Evolutionary conservation across 2,113 vertebrate species (phyloP).

Genomic region (Panurus biarmicus): DNA sequence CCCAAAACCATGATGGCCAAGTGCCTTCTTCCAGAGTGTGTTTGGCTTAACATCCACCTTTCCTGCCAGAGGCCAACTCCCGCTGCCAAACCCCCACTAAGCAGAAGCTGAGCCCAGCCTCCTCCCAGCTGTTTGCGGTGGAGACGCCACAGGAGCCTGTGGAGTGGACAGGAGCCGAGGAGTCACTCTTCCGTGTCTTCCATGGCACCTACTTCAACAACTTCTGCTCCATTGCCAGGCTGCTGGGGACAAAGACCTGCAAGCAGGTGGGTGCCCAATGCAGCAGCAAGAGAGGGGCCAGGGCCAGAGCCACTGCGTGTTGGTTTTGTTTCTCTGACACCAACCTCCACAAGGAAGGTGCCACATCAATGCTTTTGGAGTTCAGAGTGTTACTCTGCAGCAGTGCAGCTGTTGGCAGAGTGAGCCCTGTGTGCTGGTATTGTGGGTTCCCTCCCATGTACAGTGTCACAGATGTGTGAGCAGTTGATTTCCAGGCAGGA

Average conservation of each 20-base stretch:
- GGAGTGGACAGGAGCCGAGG: conserved; percentile 90
- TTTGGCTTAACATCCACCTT: background rate
- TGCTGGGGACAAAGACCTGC: conserved; percentile 94
- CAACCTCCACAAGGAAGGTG: accelerated
- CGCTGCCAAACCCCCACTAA: conserved; percentile 93
- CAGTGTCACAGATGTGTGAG: background rate
- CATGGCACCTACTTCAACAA: conserved; percentile 99
- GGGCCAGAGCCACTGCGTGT: background rate
- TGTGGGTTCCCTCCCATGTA: accelerated
- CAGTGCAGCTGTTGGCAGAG: background rate
- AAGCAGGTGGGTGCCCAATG: conserved; percentile 77
- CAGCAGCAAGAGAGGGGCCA: background rate
- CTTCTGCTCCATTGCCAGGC: conserved; percentile 95
- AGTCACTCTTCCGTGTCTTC: conserved; percentile 94
- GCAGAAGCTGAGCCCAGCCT: conserved; percentile 78
- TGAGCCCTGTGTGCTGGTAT: accelerated
- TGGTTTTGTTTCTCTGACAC: background rate
- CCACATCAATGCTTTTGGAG: background rate
- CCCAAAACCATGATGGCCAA: background rate
- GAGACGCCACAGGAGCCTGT: conserved; percentile 71
- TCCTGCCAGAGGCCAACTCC: conserved; percentile 85
- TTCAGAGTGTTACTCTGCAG: background rate
- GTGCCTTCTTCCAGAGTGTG: background rate
- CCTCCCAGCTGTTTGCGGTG: conserved; percentile 70
- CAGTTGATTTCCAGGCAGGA: background rate